Evolutionary conservation across 2,797 vertebrate species (phyloP).

Genomic region (Myotis vivesi): DNA sequence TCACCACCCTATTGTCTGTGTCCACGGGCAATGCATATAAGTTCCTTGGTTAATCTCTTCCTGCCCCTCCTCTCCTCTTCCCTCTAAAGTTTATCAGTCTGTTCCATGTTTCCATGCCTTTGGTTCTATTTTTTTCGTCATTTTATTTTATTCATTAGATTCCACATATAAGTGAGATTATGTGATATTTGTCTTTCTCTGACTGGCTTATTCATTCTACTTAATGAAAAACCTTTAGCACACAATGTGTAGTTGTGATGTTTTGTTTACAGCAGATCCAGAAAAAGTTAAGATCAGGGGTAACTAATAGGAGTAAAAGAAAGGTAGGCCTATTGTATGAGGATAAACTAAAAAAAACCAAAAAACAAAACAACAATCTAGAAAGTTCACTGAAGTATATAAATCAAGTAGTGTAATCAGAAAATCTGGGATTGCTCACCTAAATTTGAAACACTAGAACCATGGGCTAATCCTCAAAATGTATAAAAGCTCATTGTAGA

Average conservation of each 20-base stretch:
- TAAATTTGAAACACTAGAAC: not conserved
- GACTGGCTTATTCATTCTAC: not conserved
- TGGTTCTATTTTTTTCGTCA: not conserved
- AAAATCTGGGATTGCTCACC: not conserved
- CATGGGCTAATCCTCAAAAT: not conserved
- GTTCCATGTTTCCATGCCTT: not conserved
- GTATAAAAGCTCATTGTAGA: not conserved
- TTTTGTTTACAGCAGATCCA: not conserved
- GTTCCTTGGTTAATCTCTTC: not conserved
- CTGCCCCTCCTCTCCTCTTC: not conserved
- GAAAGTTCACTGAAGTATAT: not conserved
- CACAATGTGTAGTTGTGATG: not conserved
- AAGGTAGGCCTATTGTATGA: not conserved
- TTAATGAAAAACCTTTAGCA: not conserved
- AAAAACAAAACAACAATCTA: not conserved
- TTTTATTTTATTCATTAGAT: not conserved
- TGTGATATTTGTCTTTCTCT: not conserved
- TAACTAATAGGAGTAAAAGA: slow-evolving; percentile 3
- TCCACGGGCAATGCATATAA: not conserved
- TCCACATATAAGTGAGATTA: not conserved
- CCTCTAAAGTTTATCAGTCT: not conserved
- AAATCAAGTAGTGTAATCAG: not conserved
- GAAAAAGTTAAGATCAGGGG: not conserved
- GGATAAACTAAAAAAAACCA: not conserved
- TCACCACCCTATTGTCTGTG: not conserved